A percentile compares a stretch with the other conserved stretches of the same genome.
These are phyloP conservation scores for Salvator merianae DNA, from an alignment of 2,113 vertebrate genomes.

Conservation along the genomic window DNA sequence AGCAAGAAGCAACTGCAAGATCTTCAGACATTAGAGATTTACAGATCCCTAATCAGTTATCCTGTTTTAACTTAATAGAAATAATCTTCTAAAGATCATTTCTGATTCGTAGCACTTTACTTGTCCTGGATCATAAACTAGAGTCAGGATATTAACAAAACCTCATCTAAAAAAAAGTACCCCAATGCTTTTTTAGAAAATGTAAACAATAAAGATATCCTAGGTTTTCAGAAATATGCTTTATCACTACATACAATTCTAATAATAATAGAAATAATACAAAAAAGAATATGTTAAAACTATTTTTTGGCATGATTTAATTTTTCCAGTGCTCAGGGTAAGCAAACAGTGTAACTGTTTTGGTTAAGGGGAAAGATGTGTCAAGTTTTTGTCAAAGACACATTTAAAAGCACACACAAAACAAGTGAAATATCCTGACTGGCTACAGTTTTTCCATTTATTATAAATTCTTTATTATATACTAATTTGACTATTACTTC, in stretches of 20 bases:
- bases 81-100: background rate
- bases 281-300: constrained; percentile 8
- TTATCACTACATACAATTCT: background rate
- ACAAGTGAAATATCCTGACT: constrained; percentile 2
- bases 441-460: background rate
- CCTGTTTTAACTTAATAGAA: background rate
- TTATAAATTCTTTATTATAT: constrained; percentile 14
- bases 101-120: background rate
- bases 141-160: background rate
- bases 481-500: background rate
- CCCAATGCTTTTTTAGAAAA: background rate
- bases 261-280: too few species aligned
- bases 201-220: constrained; percentile 15
- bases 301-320: background rate
- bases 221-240: constrained; percentile 1
- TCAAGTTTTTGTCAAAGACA: constrained; percentile 30
- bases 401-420: constrained; percentile 10
- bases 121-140: background rate
- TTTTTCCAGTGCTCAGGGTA: background rate
- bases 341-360: constrained; percentile 23
- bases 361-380: constrained; percentile 34
- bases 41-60: background rate
- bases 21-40: background rate
- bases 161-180: background rate
- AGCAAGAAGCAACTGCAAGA: too few species aligned